A percentile compares a stretch with the other conserved stretches of the same genome.
These are phyloP conservation scores for Cetoscarus ocellatus DNA, from an alignment of 2,797 vertebrate species.

Conservation along the genomic window DNA sequence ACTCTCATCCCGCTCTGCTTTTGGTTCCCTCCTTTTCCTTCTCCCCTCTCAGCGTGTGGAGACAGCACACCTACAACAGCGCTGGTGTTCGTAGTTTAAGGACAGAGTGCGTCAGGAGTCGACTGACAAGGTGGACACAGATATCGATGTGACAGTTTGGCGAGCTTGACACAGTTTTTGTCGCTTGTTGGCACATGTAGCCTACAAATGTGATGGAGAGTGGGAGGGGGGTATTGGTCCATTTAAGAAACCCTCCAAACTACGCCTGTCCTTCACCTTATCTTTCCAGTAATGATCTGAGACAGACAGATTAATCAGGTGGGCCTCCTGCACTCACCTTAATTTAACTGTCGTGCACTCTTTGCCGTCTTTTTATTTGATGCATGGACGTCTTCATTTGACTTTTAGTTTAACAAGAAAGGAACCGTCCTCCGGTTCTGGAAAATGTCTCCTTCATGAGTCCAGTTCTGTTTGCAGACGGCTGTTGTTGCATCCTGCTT, in stretches of 20 bases:
- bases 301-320: slow-evolving; percentile 47
- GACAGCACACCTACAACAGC: neutral
- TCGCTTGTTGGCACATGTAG: slow-evolving; percentile 53
- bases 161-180: slow-evolving; percentile 40
- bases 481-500: too few species aligned
- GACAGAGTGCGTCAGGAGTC: slow-evolving; percentile 14
- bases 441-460: too few species aligned
- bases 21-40: neutral
- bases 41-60: slow-evolving; percentile 4
- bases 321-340: slow-evolving; percentile 35
- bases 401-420: too few species aligned
- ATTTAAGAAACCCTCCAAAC: slow-evolving; percentile 16
- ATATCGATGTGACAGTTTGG: slow-evolving; percentile 49
- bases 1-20: slow-evolving; percentile 54
- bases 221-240: slow-evolving; percentile 52
- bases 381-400: slow-evolving; percentile 24
- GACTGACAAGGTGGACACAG: slow-evolving; percentile 73
- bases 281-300: slow-evolving; percentile 13
- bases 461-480: too few species aligned
- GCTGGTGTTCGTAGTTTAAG: neutral
- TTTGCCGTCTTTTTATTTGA: slow-evolving; percentile 10
- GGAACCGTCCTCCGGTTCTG: too few species aligned
- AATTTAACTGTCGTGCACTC: slow-evolving; percentile 13
- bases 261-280: slow-evolving; percentile 23
- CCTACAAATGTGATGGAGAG: slow-evolving; percentile 25